Base-by-base conservation (phyloP, 2,113 vertebrate genomes). In the Syrmaticus mikado region DNA sequence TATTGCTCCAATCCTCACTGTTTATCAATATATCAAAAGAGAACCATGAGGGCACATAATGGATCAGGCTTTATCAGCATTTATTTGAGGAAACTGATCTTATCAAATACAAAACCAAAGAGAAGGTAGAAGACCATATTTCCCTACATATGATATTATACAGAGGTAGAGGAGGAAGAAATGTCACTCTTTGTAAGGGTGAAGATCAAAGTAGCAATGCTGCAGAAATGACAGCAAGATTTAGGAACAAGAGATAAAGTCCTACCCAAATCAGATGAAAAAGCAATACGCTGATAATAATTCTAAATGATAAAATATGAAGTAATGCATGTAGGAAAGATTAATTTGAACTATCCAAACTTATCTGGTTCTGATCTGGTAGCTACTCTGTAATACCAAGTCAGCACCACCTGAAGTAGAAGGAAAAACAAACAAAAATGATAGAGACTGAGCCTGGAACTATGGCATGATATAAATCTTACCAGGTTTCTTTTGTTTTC, bases 21-120 rank as follows among this genome's bases (percentile, higher is more conserved):
- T n/a, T 57, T 68, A 48, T 55, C 1, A 4, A 32, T 72, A 5
- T 28, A 55, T 67, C 12, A 57, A 58, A 83, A 60, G 40, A 80
- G 13, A 57, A 32, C 27, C 22, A 30, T 2, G 0, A 1, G 0
- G 6, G 43, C 22, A 41, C 32, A 22, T 48, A 15, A 16, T 16
- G 12, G 50, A 40, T 53, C 16, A 71, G 62, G 22, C 7, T 55
- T 16, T 16, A 27, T 7, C 30, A n/a, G 30, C 0, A 1, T 58
- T 30, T 30, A 9, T 24, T 40, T 82, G 55, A 71, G 57, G 38
- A 77, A 85, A 53, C 22, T 34, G 38, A 28, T 67, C 34, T 83
- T 36, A 62, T 1, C 32, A 36, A 40, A 21, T 6, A 24, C 28
- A 57, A 61, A 76, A 46, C 20, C 10, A 58, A 76, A 80, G 25